These are phyloP conservation scores for Actenoides hombroni DNA, from an alignment of 2,113 vertebrate genomes.

Conservation along the genomic window DNA sequence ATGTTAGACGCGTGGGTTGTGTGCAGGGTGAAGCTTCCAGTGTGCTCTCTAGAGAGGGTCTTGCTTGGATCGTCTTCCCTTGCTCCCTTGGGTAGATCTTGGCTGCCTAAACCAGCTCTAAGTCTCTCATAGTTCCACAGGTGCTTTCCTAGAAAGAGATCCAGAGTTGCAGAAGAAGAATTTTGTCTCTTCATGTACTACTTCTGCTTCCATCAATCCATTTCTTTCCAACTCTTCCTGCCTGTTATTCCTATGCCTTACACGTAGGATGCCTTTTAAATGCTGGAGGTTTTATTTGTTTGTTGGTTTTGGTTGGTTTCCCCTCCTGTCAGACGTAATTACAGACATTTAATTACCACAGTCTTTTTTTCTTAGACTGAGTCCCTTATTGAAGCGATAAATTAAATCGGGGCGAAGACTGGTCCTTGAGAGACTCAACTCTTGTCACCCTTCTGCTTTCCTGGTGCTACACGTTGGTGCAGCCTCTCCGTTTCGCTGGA, in stretches of 20 bases:
- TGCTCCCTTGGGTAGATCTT: background rate
- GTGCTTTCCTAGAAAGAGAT: background rate
- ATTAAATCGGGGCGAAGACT: background rate
- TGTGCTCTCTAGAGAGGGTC: background rate
- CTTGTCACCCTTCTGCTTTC: background rate
- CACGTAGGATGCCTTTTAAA: background rate
- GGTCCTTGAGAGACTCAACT: background rate
- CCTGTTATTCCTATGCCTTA: background rate
- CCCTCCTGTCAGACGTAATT: background rate
- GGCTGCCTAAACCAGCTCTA: background rate
- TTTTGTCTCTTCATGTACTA: background rate
- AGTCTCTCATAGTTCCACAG: background rate
- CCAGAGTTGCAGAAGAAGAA: background rate
- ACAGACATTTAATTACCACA: background rate
- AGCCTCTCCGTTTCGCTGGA: background rate
- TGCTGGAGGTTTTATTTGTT: background rate
- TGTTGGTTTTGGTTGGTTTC: background rate
- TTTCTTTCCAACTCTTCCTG: background rate
- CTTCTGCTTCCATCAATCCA: background rate
- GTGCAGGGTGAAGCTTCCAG: background rate
- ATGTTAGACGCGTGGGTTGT: background rate
- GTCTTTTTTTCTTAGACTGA: background rate
- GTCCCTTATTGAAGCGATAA: background rate
- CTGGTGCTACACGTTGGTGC: background rate
- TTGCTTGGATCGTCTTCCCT: background rate